These are phyloP conservation scores for Propithecus perrieri DNA, from an alignment of 2,797 vertebrate species.

Conservation along the genomic window DNA sequence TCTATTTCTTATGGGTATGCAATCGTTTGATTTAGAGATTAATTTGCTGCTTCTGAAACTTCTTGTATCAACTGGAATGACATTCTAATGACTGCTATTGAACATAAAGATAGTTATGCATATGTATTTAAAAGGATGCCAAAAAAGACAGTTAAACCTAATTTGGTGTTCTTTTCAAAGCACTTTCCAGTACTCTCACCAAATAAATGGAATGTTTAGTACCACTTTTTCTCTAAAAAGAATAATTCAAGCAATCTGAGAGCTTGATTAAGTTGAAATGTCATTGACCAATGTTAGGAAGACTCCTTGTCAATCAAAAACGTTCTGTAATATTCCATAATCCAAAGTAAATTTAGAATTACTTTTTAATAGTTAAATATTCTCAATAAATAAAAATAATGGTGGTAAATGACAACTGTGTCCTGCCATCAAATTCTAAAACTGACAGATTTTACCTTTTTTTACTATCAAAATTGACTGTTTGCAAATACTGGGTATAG, in stretches of 20 bases:
- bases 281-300: not conserved
- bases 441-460: conserved; percentile 72
- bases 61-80: conserved; percentile 53
- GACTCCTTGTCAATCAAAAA: not conserved
- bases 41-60: conserved; percentile 36
- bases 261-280: conserved; percentile 22
- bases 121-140: conserved; percentile 25
- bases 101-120: conserved; percentile 34
- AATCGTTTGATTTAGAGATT: conserved; percentile 48
- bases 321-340: not conserved
- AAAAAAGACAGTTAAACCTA: conserved; percentile 37
- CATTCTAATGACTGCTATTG: conserved; percentile 57
- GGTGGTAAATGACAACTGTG: conserved; percentile 54
- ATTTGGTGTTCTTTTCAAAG: conserved; percentile 40
- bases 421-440: conserved; percentile 68
- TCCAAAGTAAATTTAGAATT: conserved; percentile 29
- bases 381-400: conserved; percentile 69
- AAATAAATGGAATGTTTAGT: conserved; percentile 20
- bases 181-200: conserved; percentile 20
- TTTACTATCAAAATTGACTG: conserved; percentile 60
- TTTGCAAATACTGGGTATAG: conserved; percentile 67
- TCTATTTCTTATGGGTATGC: conserved; percentile 1
- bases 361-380: conserved; percentile 40
- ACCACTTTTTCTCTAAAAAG: conserved; percentile 34
- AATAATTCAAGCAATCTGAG: conserved; percentile 21